A percentile compares a stretch with the other conserved stretches of the same genome.
Evolutionary conservation across 1,140 invertebrate species (phyloP).

Genomic region (Pachypsylla venusta): DNA sequence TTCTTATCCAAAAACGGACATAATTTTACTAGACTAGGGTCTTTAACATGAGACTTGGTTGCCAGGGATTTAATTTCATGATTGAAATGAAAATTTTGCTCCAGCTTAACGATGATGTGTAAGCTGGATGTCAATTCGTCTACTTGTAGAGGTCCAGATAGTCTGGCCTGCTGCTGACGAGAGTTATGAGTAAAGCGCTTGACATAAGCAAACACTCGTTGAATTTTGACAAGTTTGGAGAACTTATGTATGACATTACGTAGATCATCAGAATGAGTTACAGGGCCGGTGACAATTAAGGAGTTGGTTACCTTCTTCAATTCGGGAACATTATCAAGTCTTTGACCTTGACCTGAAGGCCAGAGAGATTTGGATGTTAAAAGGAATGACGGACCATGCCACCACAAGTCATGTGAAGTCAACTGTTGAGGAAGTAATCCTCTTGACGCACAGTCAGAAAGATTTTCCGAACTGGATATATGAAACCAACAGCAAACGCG

Average conservation of each 20-base stretch:
- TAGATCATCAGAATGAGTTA: neutral
- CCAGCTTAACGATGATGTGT: no score
- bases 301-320: neutral
- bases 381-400: constrained; percentile 19
- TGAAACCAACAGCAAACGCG: constrained; percentile 9
- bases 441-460: constrained; percentile 18
- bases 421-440: constrained; percentile 14
- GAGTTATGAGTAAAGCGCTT: no score
- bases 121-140: neutral
- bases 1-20: constrained; percentile 19
- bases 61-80: neutral
- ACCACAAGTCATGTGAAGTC: constrained; percentile 14
- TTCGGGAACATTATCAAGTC: neutral
- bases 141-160: neutral
- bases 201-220: neutral
- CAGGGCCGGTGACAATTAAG: no score
- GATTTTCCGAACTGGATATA: constrained; percentile 16
- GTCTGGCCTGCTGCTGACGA: no score
- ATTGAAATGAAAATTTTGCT: constrained; percentile 1
- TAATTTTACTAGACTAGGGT: constrained; percentile 10
- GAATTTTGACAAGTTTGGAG: neutral
- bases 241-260: neutral
- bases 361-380: neutral
- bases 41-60: neutral
- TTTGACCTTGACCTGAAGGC: neutral